phyloP scores from a whole-genome alignment of 2,113 vertebrate species.

The Sialia sialis region DNA sequence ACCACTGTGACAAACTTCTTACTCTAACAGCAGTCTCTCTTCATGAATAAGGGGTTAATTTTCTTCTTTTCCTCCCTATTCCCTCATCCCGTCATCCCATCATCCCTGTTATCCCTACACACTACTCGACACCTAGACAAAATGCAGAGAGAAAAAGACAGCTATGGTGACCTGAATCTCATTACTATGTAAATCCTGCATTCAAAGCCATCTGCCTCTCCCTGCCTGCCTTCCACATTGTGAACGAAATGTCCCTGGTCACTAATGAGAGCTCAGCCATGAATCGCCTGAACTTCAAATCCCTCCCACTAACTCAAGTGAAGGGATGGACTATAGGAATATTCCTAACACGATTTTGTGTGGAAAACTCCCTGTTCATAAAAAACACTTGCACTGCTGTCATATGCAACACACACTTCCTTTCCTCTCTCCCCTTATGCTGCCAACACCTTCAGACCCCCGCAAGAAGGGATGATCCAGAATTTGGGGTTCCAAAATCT shows the following conservation, averaged over 20 bases:
- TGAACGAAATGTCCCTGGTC: constrained; percentile 33
- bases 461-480: neutral
- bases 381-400: neutral
- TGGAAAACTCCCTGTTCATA: neutral
- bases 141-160: constrained; percentile 56
- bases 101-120: constrained; percentile 24
- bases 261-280: constrained; percentile 48
- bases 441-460: constrained; percentile 1
- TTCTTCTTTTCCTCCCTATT: neutral
- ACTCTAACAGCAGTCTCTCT: neutral
- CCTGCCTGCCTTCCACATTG: constrained; percentile 37
- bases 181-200: constrained; percentile 70
- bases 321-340: neutral
- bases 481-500: neutral
- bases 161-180: constrained; percentile 62
- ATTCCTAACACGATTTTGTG: neutral
- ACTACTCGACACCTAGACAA: constrained; percentile 41
- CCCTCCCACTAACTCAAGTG: constrained; percentile 10
- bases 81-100: neutral
- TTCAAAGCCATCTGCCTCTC: constrained; percentile 65
- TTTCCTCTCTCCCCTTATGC: neutral
- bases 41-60: constrained; percentile 54
- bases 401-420: neutral
- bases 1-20: neutral
- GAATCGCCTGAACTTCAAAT: neutral